phyloP scores from a whole-genome alignment of 2,113 vertebrate species.

The Sebastes schlegelii region DNA sequence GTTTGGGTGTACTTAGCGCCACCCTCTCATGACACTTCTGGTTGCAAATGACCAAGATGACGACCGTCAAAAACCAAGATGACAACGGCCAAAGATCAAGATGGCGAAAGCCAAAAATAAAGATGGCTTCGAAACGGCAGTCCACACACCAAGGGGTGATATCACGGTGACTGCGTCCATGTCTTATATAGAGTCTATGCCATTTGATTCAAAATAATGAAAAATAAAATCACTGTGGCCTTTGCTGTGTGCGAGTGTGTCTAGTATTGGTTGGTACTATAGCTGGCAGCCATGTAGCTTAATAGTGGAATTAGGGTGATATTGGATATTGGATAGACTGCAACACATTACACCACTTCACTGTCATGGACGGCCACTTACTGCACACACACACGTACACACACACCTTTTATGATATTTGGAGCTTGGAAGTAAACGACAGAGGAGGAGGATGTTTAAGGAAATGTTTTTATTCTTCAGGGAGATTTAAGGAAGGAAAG shows the following conservation, averaged over 20 bases:
- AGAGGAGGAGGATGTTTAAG: constrained; percentile 43
- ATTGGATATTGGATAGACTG: constrained; percentile 63
- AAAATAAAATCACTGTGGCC: not conserved
- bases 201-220: constrained; percentile 1
- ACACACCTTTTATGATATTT: constrained; percentile 59
- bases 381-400: constrained; percentile 31
- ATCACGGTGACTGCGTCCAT: no score
- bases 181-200: no score
- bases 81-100: no score
- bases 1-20: no score
- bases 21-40: no score
- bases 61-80: no score
- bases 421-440: constrained; percentile 48
- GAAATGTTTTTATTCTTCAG: constrained; percentile 15
- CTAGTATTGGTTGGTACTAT: constrained; percentile 21
- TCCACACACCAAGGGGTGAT: no score
- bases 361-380: constrained; percentile 56
- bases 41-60: no score
- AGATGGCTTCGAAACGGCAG: no score
- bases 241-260: constrained; percentile 1
- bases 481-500: constrained; percentile 44
- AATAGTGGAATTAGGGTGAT: constrained; percentile 60
- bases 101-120: no score
- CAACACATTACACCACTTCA: constrained; percentile 65
- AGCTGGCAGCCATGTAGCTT: constrained; percentile 52